phyloP scores from a whole-genome alignment of 2,797 vertebrate genomes.

The Peromyscus attwateri region DNA sequence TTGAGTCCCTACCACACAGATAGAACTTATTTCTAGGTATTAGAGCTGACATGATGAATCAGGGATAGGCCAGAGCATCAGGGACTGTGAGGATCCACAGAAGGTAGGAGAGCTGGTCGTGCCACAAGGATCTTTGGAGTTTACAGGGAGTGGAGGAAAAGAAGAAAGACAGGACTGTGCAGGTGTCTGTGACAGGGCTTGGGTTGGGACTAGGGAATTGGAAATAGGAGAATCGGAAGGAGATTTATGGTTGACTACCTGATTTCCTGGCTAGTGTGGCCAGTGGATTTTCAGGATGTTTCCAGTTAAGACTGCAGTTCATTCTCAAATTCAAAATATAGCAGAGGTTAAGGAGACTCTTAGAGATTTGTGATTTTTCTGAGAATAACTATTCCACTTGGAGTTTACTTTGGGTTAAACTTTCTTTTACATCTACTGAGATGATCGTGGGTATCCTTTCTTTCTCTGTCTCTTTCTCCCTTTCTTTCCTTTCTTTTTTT shows the following conservation, averaged over 20 bases:
- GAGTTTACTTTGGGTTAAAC: background rate
- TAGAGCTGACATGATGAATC: background rate
- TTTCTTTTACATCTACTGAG: background rate
- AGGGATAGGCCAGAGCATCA: background rate
- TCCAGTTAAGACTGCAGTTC: background rate
- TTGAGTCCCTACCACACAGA: background rate
- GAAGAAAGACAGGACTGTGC: background rate
- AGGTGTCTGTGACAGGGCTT: background rate
- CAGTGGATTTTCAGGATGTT: background rate
- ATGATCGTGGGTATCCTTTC: background rate
- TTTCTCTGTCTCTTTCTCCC: background rate
- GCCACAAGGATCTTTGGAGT: background rate
- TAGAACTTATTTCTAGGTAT: background rate
- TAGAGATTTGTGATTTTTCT: background rate
- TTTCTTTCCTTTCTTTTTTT: too few species aligned
- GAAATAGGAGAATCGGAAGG: background rate
- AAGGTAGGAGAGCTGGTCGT: background rate
- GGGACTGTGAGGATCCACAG: background rate
- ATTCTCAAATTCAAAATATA: slow-evolving; percentile 5
- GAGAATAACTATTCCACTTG: background rate
- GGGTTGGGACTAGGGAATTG: background rate
- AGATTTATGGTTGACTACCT: background rate
- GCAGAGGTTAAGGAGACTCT: background rate
- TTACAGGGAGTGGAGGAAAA: background rate
- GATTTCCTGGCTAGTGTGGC: background rate